phyloP scores from a whole-genome alignment of 2,888 invertebrate species.

The Leptopilina syphax region DNA sequence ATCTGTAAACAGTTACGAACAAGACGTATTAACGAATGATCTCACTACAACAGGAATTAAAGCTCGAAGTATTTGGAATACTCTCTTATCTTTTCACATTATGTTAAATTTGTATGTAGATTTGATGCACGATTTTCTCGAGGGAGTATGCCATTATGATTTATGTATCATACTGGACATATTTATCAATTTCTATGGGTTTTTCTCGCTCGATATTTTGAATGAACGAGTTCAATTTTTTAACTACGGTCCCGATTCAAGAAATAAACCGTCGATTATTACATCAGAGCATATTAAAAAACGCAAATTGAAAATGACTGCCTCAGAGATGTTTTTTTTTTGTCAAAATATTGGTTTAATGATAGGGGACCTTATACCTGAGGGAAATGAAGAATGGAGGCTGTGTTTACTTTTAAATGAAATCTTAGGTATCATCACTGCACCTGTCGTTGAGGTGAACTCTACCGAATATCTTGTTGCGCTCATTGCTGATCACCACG shows the following conservation, averaged over 20 bases:
- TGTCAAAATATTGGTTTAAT: constrained; percentile 37
- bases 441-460: background rate
- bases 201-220: constrained; percentile 27
- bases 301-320: constrained; percentile 41
- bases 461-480: too few species aligned
- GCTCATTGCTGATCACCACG: too few species aligned
- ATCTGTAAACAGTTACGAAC: constrained; percentile 46
- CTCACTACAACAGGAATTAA: constrained; percentile 53
- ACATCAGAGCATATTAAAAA: constrained; percentile 37
- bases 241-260: background rate
- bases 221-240: background rate
- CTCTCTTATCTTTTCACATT: constrained; percentile 47
- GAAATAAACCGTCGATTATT: constrained; percentile 34
- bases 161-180: background rate
- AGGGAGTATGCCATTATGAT: constrained; percentile 43
- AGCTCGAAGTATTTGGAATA: constrained; percentile 47
- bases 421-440: background rate
- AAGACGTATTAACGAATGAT: constrained; percentile 48
- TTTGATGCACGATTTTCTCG: constrained; percentile 50
- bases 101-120: constrained; percentile 45
- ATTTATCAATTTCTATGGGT: background rate
- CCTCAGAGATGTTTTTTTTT: constrained; percentile 43
- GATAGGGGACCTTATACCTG: constrained; percentile 38
- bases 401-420: constrained; percentile 36
- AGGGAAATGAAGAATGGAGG: constrained; percentile 24